Percentiles rank a stretch among this genome's conserved stretches.
phyloP scores from a whole-genome alignment of 1,140 invertebrate genomes.

The Caerostris darwini region DNA sequence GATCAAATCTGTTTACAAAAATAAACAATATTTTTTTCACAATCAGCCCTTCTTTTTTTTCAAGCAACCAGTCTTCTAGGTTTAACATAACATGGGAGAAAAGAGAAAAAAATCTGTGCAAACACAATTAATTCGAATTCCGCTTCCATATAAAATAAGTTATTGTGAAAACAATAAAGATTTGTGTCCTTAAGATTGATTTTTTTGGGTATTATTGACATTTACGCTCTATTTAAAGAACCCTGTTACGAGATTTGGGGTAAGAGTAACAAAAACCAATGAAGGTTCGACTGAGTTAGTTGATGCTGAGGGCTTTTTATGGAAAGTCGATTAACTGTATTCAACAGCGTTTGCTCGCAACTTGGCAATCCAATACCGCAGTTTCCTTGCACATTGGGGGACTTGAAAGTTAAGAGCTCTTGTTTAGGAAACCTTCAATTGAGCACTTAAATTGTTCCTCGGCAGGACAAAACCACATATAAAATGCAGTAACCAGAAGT shows the following conservation, averaged over 20 bases:
- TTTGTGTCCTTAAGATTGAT: too few relatives aligned
- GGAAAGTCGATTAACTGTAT: conserved; percentile 14
- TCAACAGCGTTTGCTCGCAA: not conserved
- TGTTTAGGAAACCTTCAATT: not conserved
- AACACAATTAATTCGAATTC: too few relatives aligned
- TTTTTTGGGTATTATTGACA: too few relatives aligned
- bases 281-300: not conserved
- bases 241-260: not conserved
- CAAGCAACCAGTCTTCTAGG: too few relatives aligned
- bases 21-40: too few relatives aligned
- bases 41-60: too few relatives aligned
- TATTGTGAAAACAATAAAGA: too few relatives aligned
- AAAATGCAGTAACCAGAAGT: not conserved
- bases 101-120: too few relatives aligned
- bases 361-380: not conserved
- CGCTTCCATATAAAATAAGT: too few relatives aligned
- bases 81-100: too few relatives aligned
- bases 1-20: too few relatives aligned
- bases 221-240: too few relatives aligned
- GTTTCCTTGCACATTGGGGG: not conserved
- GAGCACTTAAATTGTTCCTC: not conserved
- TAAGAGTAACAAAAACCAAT: not conserved
- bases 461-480: not conserved
- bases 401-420: not conserved
- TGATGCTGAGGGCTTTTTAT: not conserved